A percentile compares a stretch with the other conserved stretches of the same genome.
Evolutionary conservation across 2,113 vertebrate species (phyloP).

Genomic region (Cyphomyrus plagiostoma): DNA sequence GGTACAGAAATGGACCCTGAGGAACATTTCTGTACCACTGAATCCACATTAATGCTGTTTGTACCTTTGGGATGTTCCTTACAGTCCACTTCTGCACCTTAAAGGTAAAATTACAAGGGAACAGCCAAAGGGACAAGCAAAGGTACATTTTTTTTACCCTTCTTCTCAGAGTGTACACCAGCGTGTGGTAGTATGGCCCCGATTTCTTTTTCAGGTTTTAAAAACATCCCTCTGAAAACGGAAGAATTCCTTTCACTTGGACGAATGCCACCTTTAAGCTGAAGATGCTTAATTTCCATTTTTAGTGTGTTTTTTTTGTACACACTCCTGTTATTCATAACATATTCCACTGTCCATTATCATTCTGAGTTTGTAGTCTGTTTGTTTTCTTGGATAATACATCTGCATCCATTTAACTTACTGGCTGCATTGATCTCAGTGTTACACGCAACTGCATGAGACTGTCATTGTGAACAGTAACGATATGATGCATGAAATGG

Average conservation of each 20-base stretch:
- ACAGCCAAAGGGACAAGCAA: no score
- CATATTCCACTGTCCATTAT: background rate
- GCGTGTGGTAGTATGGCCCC: background rate
- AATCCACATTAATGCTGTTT: no score
- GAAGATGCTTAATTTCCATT: background rate
- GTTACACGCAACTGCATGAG: background rate
- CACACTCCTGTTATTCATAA: background rate
- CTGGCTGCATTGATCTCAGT: background rate
- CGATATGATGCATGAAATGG: background rate
- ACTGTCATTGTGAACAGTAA: background rate
- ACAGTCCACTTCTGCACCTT: no score
- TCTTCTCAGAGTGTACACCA: background rate
- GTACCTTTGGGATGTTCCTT: no score
- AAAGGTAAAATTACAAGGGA: no score
- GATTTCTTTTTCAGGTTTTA: background rate
- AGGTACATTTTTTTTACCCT: no score
- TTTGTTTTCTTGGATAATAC: background rate
- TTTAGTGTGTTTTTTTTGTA: background rate
- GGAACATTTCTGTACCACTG: no score
- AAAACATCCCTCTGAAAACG: background rate
- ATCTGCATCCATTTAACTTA: background rate
- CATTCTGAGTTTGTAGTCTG: background rate
- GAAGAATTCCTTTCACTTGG: background rate
- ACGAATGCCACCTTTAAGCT: background rate
- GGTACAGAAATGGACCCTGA: no score